These are phyloP conservation scores for Caranx ignobilis DNA, from an alignment of 2,113 vertebrate species.

Conservation along the genomic window DNA sequence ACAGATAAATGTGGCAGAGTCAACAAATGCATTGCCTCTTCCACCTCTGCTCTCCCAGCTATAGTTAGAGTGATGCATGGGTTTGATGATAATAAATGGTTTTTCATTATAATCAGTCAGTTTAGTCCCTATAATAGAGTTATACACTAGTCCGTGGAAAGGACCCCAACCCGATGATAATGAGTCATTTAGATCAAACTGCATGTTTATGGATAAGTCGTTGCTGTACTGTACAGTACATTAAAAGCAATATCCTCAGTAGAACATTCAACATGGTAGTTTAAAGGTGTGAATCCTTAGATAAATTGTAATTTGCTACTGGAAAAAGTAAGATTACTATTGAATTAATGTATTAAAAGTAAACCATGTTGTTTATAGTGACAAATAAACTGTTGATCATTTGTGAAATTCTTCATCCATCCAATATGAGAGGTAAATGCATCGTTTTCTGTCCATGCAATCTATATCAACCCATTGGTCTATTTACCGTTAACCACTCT, in stretches of 20 bases:
- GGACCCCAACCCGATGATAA: conserved; percentile 7
- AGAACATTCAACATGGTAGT: no score
- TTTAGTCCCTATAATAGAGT: neutral
- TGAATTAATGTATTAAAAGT: no score
- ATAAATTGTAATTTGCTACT: no score
- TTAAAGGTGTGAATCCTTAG: no score
- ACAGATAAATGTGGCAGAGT: conserved; percentile 44
- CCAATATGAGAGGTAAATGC: no score
- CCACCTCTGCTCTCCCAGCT: conserved; percentile 18
- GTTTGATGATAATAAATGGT: conserved; percentile 12
- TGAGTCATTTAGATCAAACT: conserved; percentile 6
- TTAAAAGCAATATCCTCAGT: neutral
- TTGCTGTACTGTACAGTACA: neutral
- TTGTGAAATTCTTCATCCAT: no score
- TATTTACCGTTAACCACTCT: no score
- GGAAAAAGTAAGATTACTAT: no score
- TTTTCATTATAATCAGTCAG: conserved; percentile 24
- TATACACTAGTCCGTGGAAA: neutral
- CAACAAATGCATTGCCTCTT: conserved; percentile 20
- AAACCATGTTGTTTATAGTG: no score
- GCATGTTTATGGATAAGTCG: neutral
- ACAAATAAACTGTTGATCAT: no score
- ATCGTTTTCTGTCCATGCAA: no score
- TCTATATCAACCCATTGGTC: no score
- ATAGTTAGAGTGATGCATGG: conserved; percentile 10